Evolutionary conservation across 2,797 vertebrate species (phyloP), one percentile per base, ranked within the genome.

Genomic region (Hemitrygon akajei): DNA sequence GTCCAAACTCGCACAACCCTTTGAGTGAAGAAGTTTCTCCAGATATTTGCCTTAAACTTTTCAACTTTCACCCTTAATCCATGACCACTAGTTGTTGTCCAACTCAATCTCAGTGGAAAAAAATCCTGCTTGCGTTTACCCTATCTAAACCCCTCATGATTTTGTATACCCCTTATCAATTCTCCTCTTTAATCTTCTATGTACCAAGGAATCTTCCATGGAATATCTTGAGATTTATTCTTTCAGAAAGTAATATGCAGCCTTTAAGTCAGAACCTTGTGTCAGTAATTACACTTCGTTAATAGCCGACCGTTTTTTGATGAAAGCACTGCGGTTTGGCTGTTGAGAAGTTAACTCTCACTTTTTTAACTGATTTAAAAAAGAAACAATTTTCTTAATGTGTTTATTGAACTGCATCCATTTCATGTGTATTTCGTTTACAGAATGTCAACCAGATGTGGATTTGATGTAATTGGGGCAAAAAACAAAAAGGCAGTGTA

Each of bases 381-480:
- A 34, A 91, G 37, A 71, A 71, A 91, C 89, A 40, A 27, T 92
- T 92, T 92, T 73, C 89, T 92, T 92, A 73, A 92, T 92, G 89
- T 92, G 69, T 92, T 92, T 92, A 92, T 73, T 71, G 69, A 73
- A 92, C 89, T 92, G 89, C 69, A 40, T 71, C 58, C 89, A 73
- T 75, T 75, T 92, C 89, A 47, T 40, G 69, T 71, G 69, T 71
- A 25, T 37, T 47, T 47, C 63, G 0, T 92, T 92, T 47, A 40
- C 89, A 25, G 69, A 92, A 92, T 73, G 66, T 34, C 37, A 92
- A 73, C 89, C 89, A 92, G 89, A 75, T 92, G 89, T 92, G 89
- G 69, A 92, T 40, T 73, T 30, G 34, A 71, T 92, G 89, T 73
- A 16, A 92, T 92, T 73, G 69, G 66, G 34, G 1, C 20, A 40